Evolutionary conservation across 2,113 vertebrate genomes (phyloP).

Genomic region (Xyrauchen texanus): DNA sequence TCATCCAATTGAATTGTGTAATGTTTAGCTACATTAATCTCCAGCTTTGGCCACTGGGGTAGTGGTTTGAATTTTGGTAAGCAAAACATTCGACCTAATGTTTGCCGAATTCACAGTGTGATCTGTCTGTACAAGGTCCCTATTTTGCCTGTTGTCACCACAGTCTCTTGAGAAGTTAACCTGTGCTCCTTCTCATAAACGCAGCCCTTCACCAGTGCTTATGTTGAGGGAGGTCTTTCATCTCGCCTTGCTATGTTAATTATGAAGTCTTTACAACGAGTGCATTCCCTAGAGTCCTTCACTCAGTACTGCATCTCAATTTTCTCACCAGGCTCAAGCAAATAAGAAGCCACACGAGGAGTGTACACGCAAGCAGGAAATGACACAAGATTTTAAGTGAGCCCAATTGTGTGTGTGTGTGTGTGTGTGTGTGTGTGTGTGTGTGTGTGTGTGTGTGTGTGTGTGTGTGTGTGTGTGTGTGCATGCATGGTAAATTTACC

Average conservation of each 20-base stretch:
- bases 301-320: conserved; percentile 40
- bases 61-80: too few relatives aligned
- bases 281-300: conserved; percentile 23
- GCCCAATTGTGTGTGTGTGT: conserved; percentile 54
- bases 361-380: conserved; percentile 4
- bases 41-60: too few relatives aligned
- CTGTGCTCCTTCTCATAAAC: conserved; percentile 8
- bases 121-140: not conserved
- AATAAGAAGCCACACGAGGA: not conserved
- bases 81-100: too few relatives aligned
- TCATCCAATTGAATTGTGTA: too few relatives aligned
- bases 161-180: not conserved
- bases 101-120: too few relatives aligned
- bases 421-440: conserved; percentile 53
- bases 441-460: conserved; percentile 52
- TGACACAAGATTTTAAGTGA: conserved; percentile 41
- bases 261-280: conserved; percentile 15
- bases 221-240: not conserved
- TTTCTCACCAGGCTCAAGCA: conserved; percentile 33
- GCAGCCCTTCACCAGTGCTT: conserved; percentile 5
- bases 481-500: conserved; percentile 64
- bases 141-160: not conserved
- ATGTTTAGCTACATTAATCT: too few relatives aligned
- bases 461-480: conserved; percentile 53
- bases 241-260: conserved; percentile 6